phyloP scores from a whole-genome alignment of 2,797 vertebrate genomes.

The Microhierax caerulescens region DNA sequence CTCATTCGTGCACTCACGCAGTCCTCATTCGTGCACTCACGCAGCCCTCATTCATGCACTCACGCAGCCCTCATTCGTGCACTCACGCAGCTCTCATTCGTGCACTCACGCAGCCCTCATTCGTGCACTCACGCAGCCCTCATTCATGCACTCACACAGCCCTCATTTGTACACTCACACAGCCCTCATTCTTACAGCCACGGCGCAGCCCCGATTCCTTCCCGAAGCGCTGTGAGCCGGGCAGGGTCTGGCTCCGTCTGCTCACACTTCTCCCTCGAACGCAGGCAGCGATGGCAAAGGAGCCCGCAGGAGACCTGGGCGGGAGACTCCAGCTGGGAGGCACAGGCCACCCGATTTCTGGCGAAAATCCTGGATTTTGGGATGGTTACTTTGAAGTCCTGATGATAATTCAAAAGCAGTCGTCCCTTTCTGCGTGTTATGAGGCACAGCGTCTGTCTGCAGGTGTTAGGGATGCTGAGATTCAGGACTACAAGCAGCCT shows the following conservation, averaged over 20 bases:
- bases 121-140: neutral
- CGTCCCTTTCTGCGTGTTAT: accelerated
- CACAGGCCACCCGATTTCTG: neutral
- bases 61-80: no score
- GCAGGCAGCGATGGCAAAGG: accelerated
- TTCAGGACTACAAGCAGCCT: neutral
- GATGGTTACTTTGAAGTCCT: neutral
- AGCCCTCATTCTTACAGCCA: neutral
- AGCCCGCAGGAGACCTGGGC: neutral
- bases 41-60: no score
- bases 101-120: neutral
- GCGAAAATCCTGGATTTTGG: neutral
- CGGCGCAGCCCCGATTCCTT: accelerated
- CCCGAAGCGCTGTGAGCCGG: accelerated
- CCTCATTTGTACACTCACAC: neutral
- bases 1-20: neutral
- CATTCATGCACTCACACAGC: no score
- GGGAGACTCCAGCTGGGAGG: neutral
- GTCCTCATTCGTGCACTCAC: neutral
- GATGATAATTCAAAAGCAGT: neutral
- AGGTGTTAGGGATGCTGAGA: neutral
- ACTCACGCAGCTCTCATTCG: neutral
- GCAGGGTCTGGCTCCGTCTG: accelerated
- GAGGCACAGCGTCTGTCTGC: neutral
- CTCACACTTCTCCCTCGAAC: accelerated